Percentiles rank a stretch among this genome's conserved stretches.
These are phyloP conservation scores for Sapayoa aenigma DNA, from an alignment of 2,113 vertebrate species.

Conservation along the genomic window DNA sequence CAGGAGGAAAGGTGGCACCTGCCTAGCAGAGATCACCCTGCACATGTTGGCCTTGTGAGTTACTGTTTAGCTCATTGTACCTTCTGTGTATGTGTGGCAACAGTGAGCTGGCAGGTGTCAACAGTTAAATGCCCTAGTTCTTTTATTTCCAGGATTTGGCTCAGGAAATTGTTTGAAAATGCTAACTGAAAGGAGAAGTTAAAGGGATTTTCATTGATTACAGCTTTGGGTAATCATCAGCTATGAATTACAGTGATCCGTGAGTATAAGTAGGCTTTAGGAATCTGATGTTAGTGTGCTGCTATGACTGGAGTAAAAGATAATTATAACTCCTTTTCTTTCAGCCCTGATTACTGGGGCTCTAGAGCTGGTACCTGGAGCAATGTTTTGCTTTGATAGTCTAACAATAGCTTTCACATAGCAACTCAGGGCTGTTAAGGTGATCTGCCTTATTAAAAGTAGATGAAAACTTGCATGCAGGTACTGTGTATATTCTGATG, in stretches of 20 bases:
- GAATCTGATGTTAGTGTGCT: not conserved
- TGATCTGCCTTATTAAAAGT: not conserved
- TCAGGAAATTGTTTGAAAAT: not conserved
- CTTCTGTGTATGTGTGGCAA: not conserved
- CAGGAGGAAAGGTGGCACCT: not conserved
- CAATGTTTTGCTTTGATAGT: not conserved
- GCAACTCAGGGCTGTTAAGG: not conserved
- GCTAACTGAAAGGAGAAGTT: not conserved
- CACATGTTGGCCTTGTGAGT: accelerated
- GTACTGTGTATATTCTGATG: not conserved
- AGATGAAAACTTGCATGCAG: not conserved
- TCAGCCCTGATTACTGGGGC: not conserved
- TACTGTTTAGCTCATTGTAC: not conserved
- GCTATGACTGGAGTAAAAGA: not conserved
- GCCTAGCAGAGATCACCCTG: not conserved
- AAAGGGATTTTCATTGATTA: not conserved
- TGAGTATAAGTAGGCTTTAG: not conserved
- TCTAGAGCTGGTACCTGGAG: not conserved
- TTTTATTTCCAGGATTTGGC: not conserved
- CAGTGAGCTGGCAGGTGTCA: not conserved
- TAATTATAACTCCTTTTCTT: not conserved
- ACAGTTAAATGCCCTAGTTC: not conserved
- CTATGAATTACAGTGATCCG: not conserved
- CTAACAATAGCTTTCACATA: not conserved
- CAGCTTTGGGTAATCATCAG: not conserved